These are phyloP conservation scores for Zaprionus ornatus DNA, from an alignment of 1,140 invertebrate genomes.

Conservation along the genomic window DNA sequence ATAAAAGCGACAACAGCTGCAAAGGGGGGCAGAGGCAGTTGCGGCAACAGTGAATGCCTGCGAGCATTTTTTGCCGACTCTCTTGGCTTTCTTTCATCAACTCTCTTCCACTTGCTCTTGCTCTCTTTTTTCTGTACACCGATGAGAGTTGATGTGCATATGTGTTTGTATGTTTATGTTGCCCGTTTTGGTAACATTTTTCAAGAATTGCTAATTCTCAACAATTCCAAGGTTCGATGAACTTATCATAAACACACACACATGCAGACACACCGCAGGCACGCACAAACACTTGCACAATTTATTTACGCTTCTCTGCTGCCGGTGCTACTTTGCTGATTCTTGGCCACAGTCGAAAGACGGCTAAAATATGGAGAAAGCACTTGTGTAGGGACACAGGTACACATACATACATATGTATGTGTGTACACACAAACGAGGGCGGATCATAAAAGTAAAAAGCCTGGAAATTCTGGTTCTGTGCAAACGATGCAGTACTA, in stretches of 20 bases:
- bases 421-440: conserved; percentile 22
- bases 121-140: conserved; percentile 41
- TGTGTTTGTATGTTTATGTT: conserved; percentile 59
- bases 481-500: background rate
- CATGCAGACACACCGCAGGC: conserved; percentile 31
- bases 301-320: conserved; percentile 75
- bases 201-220: conserved; percentile 82
- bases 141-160: conserved; percentile 33
- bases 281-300: conserved; percentile 52
- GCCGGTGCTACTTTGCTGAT: conserved; percentile 61
- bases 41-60: conserved; percentile 59
- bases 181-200: conserved; percentile 81
- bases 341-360: conserved; percentile 45
- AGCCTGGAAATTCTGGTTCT: background rate
- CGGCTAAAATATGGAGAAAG: conserved; percentile 76
- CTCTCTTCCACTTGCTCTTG: conserved; percentile 16
- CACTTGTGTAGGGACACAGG: conserved; percentile 63
- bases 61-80: conserved; percentile 59
- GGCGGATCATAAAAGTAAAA: conserved; percentile 28
- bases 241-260: conserved; percentile 73
- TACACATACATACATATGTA: conserved; percentile 15
- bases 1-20: conserved; percentile 12
- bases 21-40: conserved; percentile 5
- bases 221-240: conserved; percentile 78
- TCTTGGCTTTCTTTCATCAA: conserved; percentile 64